Percentiles rank a stretch among this genome's conserved stretches.
phyloP scores from a whole-genome alignment of 2,113 vertebrate genomes.

The Acanthochromis polyacanthus region DNA sequence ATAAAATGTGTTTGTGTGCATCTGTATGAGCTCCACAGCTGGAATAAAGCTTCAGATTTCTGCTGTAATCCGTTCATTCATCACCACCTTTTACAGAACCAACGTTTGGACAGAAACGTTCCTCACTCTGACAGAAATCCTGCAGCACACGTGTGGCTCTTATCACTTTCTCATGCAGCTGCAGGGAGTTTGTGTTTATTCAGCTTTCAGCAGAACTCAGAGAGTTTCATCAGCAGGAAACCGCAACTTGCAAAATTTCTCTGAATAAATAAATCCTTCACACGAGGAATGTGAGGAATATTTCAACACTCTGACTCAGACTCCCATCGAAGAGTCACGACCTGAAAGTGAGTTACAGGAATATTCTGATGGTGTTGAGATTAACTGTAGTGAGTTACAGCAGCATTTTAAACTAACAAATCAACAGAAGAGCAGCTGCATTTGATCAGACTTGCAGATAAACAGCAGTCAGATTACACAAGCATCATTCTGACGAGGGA shows the following conservation, averaged over 20 bases:
- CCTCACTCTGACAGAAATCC: background rate
- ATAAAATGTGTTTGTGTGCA: too few species aligned
- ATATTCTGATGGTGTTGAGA: too few species aligned
- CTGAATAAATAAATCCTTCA: slow-evolving; percentile 48
- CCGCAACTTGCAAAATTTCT: slow-evolving; percentile 18
- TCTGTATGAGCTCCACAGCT: too few species aligned
- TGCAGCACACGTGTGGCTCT: slow-evolving; percentile 39
- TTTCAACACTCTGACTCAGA: slow-evolving; percentile 13
- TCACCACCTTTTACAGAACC: too few species aligned
- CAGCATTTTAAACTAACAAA: background rate
- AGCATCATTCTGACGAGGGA: too few species aligned
- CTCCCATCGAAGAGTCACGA: slow-evolving; percentile 21
- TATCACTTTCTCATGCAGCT: slow-evolving; percentile 55
- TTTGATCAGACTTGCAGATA: background rate
- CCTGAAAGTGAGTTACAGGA: background rate
- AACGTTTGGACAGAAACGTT: background rate
- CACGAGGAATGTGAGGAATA: slow-evolving; percentile 18
- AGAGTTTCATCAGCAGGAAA: slow-evolving; percentile 27
- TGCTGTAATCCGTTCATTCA: too few species aligned
- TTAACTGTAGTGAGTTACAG: too few species aligned
- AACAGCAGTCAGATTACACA: too few species aligned
- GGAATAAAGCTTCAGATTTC: too few species aligned
- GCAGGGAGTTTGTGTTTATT: slow-evolving; percentile 37
- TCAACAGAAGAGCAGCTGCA: background rate
- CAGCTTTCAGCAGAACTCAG: slow-evolving; percentile 10